These are phyloP conservation scores for Cantharis flavilabris DNA, from an alignment of 2,888 invertebrate genomes.

Conservation along the genomic window DNA sequence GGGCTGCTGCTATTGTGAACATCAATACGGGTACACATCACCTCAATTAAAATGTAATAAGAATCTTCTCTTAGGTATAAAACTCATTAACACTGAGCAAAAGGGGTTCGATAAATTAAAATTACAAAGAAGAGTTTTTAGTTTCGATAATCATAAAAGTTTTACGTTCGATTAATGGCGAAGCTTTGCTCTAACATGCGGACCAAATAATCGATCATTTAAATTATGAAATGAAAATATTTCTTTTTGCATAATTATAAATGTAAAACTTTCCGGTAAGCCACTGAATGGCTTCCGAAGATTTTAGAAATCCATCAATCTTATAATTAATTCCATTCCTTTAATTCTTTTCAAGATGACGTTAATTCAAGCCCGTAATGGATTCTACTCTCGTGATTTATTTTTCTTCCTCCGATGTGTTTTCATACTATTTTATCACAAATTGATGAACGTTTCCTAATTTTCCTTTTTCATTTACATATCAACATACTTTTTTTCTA, in stretches of 20 bases:
- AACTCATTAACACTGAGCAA: slow-evolving; percentile 56
- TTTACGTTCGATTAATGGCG: slow-evolving; percentile 22
- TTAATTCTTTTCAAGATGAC: slow-evolving; percentile 58
- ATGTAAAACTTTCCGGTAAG: slow-evolving; percentile 30
- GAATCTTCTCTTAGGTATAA: slow-evolving; percentile 55
- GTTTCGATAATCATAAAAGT: slow-evolving; percentile 37
- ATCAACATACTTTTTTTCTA: background rate
- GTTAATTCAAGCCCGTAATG: slow-evolving; percentile 56
- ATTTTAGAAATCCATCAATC: slow-evolving; percentile 56
- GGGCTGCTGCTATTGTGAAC: slow-evolving; percentile 48
- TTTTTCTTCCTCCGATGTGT: slow-evolving; percentile 38
- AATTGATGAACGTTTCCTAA: background rate
- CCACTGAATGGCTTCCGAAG: slow-evolving; percentile 37
- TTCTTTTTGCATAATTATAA: slow-evolving; percentile 32
- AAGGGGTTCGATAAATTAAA: slow-evolving; percentile 52
- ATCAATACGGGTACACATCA: slow-evolving; percentile 56
- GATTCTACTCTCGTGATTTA: slow-evolving; percentile 52
- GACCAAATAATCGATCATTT: slow-evolving; percentile 30
- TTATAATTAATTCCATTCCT: slow-evolving; percentile 60
- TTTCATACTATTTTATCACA: slow-evolving; percentile 4
- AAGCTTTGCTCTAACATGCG: slow-evolving; percentile 18
- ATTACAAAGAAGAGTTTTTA: slow-evolving; percentile 45
- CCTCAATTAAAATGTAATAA: slow-evolving; percentile 59
- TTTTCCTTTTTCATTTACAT: background rate
- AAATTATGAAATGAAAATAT: slow-evolving; percentile 31